Evolutionary conservation across 1,140 invertebrate genomes (phyloP), one percentile per base, ranked within the genome.

Genomic region (Aleiodes sp.): DNA sequence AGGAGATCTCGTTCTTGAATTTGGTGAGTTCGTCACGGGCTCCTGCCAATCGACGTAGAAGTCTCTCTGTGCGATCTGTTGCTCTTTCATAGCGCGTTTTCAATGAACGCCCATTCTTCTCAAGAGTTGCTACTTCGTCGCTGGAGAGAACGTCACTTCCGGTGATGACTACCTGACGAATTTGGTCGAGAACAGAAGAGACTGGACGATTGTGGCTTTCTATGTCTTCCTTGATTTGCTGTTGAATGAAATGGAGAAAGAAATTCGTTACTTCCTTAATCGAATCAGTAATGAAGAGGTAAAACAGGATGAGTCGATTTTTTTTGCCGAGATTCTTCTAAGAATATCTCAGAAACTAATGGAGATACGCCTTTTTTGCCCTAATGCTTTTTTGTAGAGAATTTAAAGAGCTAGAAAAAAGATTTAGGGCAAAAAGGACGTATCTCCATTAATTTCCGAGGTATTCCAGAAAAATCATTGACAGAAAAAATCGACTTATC

Each of bases 211-310:
- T 91, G 83, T 98, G 94, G 43, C 92, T 90, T 76, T 96, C 93
- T 16, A 98, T 88, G 80, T 98, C 96, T 80, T 97, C 95, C 82
- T 95, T 95, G 67, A 98, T 91, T 82, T 93, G 91, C 94, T 97
- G 83, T 1, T 80, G 80, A 68, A 19, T 14, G 7, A 8, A 35
- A 14, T 33, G 0, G n/a, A n/a, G n/a, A n/a, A n/a, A n/a, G n/a
- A n/a, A n/a, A n/a, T n/a, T n/a, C n/a, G n/a, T n/a, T n/a, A n/a
- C n/a, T n/a, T n/a, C n/a, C n/a, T n/a, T n/a, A n/a, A n/a, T n/a
- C n/a, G n/a, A n/a, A n/a, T n/a, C n/a, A n/a, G n/a, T n/a, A n/a
- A n/a, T n/a, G n/a, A n/a, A n/a, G n/a, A n/a, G n/a, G n/a, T n/a
- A n/a, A n/a, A n/a, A n/a, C n/a, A n/a, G n/a, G n/a, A n/a, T n/a